Percentiles rank a stretch among this genome's conserved stretches.
phyloP scores from a whole-genome alignment of 2,113 vertebrate species.

The Sapajus apella region DNA sequence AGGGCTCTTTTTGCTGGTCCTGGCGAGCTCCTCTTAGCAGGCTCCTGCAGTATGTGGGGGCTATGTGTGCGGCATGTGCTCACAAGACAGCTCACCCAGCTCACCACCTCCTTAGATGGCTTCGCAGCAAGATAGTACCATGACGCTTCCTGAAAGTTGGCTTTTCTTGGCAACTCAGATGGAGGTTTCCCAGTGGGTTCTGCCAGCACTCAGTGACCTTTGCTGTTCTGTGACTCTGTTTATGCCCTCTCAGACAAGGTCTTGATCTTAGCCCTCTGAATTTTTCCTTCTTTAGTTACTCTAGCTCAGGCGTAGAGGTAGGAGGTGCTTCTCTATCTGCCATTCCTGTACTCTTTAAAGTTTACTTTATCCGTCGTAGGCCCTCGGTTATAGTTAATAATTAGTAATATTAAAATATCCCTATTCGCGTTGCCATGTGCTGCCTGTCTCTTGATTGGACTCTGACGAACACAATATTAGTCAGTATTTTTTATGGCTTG shows the following conservation, averaged over 20 bases:
- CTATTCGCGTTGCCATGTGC: background rate
- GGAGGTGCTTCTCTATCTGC: background rate
- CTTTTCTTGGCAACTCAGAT: background rate
- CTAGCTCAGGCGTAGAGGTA: background rate
- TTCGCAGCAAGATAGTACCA: background rate
- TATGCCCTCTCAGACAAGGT: background rate
- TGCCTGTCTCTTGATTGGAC: background rate
- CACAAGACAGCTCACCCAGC: no score
- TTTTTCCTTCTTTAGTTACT: background rate
- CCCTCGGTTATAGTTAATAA: background rate
- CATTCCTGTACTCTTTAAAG: background rate
- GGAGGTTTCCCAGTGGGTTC: background rate
- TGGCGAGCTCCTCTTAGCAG: no score
- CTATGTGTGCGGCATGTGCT: background rate
- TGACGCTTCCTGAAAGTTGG: background rate
- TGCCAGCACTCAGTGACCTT: background rate
- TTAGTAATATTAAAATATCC: background rate
- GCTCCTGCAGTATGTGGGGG: accelerated
- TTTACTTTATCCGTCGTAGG: background rate
- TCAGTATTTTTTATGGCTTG: background rate
- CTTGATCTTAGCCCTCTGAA: background rate
- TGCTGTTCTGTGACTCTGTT: background rate
- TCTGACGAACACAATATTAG: background rate
- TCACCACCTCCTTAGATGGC: background rate
- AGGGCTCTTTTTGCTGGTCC: background rate